Conservation (phyloP, 2,113 vertebrate genomes). For the Motacilla tschutschensis region DNA sequence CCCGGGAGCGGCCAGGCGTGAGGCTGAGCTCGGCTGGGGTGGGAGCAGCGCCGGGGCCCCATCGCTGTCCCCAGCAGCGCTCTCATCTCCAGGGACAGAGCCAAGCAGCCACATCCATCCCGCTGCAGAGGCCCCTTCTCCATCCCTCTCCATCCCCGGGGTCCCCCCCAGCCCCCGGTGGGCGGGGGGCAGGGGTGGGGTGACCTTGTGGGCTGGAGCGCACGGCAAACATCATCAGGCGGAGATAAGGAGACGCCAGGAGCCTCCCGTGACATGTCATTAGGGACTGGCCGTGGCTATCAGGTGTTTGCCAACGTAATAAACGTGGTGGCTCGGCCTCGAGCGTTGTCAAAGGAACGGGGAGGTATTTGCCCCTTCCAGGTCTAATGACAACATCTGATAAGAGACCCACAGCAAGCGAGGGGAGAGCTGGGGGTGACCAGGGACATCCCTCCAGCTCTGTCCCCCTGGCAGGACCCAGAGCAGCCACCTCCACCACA, state of each 20-base stretch:
- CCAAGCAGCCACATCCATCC: background rate
- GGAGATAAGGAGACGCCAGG: slow-evolving; percentile 88
- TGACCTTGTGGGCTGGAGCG: slow-evolving; percentile 80
- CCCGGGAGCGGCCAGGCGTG: background rate
- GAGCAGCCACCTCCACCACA: fast-evolving
- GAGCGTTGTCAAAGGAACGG: slow-evolving; percentile 67
- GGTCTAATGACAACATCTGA: slow-evolving; percentile 71
- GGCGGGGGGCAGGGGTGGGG: slow-evolving; percentile 47
- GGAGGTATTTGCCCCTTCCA: slow-evolving; percentile 71
- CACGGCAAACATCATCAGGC: slow-evolving; percentile 72
- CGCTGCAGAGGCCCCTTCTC: background rate
- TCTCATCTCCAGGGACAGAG: background rate
- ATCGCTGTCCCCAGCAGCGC: fast-evolving
- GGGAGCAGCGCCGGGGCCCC: fast-evolving
- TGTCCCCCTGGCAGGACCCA: fast-evolving
- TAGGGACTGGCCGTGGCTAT: slow-evolving; percentile 74
- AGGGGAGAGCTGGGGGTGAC: background rate
- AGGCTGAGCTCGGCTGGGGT: fast-evolving
- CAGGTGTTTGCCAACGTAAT: slow-evolving; percentile 76
- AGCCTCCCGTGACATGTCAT: slow-evolving; percentile 81
- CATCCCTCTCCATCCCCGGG: background rate
- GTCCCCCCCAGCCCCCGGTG: background rate
- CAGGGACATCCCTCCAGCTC: background rate
- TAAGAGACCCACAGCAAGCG: background rate
- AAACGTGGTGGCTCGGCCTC: slow-evolving; percentile 72